Conservation (phyloP, 2,113 vertebrate species). For the Gobius niger region DNA sequence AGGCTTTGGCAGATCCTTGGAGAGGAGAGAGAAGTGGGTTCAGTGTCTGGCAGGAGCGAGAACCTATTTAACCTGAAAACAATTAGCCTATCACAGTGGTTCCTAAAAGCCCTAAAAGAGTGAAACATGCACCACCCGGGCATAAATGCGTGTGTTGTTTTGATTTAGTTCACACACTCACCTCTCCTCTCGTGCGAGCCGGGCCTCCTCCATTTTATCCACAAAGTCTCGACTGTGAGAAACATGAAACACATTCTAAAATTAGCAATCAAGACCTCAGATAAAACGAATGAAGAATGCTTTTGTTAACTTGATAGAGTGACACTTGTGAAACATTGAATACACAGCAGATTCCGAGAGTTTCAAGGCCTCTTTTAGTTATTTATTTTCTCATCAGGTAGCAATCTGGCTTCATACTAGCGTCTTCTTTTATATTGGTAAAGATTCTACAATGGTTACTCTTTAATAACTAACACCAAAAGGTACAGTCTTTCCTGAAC, state of each 20-base stretch:
- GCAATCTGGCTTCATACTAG: too few species aligned
- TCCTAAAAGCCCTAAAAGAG: constrained; percentile 48
- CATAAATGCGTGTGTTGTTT: constrained; percentile 46
- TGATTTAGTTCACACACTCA: constrained; percentile 64
- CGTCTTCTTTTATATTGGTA: too few species aligned
- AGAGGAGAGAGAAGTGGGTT: constrained; percentile 29
- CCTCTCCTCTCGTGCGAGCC: constrained; percentile 93
- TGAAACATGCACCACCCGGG: constrained; percentile 30
- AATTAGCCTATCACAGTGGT: constrained; percentile 58
- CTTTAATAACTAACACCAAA: too few species aligned
- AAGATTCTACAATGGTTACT: too few species aligned
- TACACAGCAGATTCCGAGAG: too few species aligned
- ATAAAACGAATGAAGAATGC: not conserved
- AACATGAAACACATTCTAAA: constrained; percentile 40
- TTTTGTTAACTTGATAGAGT: constrained; percentile 7
- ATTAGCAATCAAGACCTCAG: not conserved
- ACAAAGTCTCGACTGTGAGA: constrained; percentile 86
- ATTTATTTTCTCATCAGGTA: too few species aligned
- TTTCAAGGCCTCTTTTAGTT: too few species aligned
- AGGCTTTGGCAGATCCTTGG: constrained; percentile 44
- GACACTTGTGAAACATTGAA: not conserved
- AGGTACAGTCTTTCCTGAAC: not conserved
- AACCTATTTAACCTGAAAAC: constrained; percentile 64
- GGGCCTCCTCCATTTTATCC: constrained; percentile 94
- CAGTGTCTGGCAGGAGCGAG: constrained; percentile 44